A percentile compares a stretch with the other conserved stretches of the same genome.
Conservation (phyloP, 2,113 vertebrate genomes). For the Hypomesus transpacificus region DNA sequence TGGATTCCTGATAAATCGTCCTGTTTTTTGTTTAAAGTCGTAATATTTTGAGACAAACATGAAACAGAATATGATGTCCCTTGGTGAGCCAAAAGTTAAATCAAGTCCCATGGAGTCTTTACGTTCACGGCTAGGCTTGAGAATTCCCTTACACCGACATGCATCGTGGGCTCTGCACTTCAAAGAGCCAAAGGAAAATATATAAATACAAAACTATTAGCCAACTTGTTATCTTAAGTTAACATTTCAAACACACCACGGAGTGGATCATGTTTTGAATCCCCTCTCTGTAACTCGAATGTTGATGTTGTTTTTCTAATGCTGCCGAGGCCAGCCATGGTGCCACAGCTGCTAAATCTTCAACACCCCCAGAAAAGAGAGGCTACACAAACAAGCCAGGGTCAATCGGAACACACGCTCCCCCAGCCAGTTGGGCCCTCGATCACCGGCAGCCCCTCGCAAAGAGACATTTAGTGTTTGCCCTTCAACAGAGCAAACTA, state of each 20-base stretch:
- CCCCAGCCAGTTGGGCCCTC: constrained; percentile 24
- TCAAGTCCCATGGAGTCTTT: constrained; percentile 36
- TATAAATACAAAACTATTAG: constrained; percentile 74
- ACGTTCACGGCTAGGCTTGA: constrained; percentile 45
- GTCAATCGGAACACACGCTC: constrained; percentile 30
- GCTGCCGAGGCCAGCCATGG: constrained; percentile 40
- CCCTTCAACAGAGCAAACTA: constrained; percentile 35
- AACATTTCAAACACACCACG: constrained; percentile 69
- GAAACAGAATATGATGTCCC: too few species aligned
- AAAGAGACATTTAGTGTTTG: constrained; percentile 56
- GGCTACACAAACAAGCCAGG: constrained; percentile 45
- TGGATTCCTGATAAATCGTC: neutral
- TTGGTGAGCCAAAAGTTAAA: constrained; percentile 45
- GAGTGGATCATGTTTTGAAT: constrained; percentile 60
- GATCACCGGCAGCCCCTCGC: constrained; percentile 26
- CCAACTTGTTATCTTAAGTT: constrained; percentile 70
- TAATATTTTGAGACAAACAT: neutral
- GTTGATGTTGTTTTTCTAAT: constrained; percentile 61
- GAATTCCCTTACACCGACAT: constrained; percentile 48
- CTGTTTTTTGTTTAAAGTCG: neutral
- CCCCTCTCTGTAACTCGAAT: constrained; percentile 37
- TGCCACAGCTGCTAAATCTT: constrained; percentile 52
- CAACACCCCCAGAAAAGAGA: constrained; percentile 36
- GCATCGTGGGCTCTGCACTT: constrained; percentile 54
- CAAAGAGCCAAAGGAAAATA: constrained; percentile 72